These are phyloP conservation scores for Stenurella melanura DNA, from an alignment of 2,888 invertebrate species.

Conservation along the genomic window DNA sequence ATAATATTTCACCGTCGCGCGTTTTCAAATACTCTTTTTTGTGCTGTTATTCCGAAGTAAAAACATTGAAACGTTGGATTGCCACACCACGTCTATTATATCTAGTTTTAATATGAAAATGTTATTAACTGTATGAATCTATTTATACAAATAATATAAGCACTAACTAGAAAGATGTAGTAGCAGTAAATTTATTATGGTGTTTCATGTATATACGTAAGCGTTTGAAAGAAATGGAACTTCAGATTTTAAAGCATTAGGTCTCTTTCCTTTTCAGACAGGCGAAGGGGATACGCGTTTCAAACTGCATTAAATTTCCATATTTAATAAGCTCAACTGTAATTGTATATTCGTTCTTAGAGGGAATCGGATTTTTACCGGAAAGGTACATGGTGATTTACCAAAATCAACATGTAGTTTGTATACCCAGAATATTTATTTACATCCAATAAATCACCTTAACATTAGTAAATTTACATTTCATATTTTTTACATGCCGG, in stretches of 20 bases:
- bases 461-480: no score
- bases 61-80: not conserved
- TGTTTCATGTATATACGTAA: not conserved
- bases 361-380: not conserved
- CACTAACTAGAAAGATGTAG: not conserved
- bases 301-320: constrained; percentile 2
- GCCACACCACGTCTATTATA: not conserved
- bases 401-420: not conserved
- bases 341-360: constrained; percentile 3
- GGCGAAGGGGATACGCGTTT: constrained; percentile 3
- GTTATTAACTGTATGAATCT: not conserved
- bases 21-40: no score
- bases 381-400: constrained; percentile 7
- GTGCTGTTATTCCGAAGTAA: not conserved
- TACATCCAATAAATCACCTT: not conserved
- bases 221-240: constrained; percentile 7
- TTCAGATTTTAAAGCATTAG: constrained; percentile 2
- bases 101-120: not conserved
- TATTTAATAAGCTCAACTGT: constrained; percentile 7
- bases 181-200: not conserved
- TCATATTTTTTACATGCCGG: no score
- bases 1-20: no score
- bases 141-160: not conserved
- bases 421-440: not conserved
- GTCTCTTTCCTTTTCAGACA: constrained; percentile 7